Percentiles rank a stretch among this genome's conserved stretches.
phyloP scores from a whole-genome alignment of 2,113 vertebrate species.

The Hoplias malabaricus region DNA sequence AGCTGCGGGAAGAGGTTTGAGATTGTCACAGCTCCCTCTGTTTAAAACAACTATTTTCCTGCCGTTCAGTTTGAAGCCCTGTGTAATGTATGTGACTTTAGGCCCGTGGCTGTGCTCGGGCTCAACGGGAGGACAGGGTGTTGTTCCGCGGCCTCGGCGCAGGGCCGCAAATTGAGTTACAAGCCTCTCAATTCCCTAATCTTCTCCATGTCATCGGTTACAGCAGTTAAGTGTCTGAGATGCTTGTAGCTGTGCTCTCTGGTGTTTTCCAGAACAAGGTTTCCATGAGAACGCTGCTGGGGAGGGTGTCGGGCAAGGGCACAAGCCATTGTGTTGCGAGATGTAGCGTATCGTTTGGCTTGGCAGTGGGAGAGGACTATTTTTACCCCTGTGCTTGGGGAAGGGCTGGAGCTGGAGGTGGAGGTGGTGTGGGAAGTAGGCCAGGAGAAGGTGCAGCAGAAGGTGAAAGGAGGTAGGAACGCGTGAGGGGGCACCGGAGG shows the following conservation, averaged over 20 bases:
- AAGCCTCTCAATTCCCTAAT: constrained; percentile 71
- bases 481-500: constrained; percentile 39
- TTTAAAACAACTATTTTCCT: neutral
- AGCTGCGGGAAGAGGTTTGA: no score
- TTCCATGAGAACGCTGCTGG: constrained; percentile 48
- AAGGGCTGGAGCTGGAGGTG: constrained; percentile 3
- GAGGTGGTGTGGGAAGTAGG: constrained; percentile 45
- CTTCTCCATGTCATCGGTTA: constrained; percentile 67
- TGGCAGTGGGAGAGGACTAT: constrained; percentile 60
- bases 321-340: constrained; percentile 59
- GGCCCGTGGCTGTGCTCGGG: constrained; percentile 59
- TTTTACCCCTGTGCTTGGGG: constrained; percentile 51
- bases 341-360: constrained; percentile 63
- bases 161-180: constrained; percentile 71
- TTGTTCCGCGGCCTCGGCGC: constrained; percentile 64
- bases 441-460: constrained; percentile 24
- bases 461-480: neutral
- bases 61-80: constrained; percentile 46
- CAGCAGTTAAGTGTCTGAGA: constrained; percentile 67
- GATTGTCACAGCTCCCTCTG: no score
- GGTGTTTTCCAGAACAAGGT: constrained; percentile 61
- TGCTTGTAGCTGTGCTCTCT: constrained; percentile 59
- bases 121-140: constrained; percentile 56
- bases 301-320: constrained; percentile 44
- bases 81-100: constrained; percentile 70